Percentiles rank a stretch among this genome's conserved stretches.
phyloP scores from a whole-genome alignment of 2,797 vertebrate genomes.

The Eulemur rubriventer region DNA sequence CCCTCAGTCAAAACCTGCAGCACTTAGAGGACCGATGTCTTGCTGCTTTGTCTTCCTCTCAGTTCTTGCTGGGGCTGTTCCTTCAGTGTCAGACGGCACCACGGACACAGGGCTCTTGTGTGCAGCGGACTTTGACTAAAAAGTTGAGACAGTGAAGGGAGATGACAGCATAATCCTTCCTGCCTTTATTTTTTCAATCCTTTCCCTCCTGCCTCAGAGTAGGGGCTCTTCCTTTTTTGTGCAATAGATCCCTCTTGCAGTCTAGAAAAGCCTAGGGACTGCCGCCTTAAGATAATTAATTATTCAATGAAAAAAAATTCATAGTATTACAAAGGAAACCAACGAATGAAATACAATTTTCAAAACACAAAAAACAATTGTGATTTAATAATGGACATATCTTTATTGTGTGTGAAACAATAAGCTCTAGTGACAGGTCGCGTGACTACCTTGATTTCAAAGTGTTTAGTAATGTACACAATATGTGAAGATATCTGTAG shows the following conservation, averaged over 20 bases:
- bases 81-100: background rate
- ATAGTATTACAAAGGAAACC: background rate
- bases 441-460: background rate
- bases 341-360: background rate
- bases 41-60: background rate
- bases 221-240: background rate
- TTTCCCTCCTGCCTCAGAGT: background rate
- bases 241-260: background rate
- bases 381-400: background rate
- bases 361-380: background rate
- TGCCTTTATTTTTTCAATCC: background rate
- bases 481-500: background rate
- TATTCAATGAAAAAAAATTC: background rate
- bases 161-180: background rate
- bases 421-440: background rate
- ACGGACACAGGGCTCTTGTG: fast-evolving
- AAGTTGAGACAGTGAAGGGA: background rate
- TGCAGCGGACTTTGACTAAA: background rate
- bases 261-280: background rate
- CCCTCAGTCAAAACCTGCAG: background rate
- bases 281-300: background rate
- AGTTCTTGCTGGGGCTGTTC: background rate
- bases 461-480: background rate
- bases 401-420: background rate
- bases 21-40: background rate